A percentile compares a stretch with the other conserved stretches of the same genome.
These are phyloP conservation scores for Archilochus colubris DNA, from an alignment of 2,113 vertebrate genomes.

Conservation along the genomic window DNA sequence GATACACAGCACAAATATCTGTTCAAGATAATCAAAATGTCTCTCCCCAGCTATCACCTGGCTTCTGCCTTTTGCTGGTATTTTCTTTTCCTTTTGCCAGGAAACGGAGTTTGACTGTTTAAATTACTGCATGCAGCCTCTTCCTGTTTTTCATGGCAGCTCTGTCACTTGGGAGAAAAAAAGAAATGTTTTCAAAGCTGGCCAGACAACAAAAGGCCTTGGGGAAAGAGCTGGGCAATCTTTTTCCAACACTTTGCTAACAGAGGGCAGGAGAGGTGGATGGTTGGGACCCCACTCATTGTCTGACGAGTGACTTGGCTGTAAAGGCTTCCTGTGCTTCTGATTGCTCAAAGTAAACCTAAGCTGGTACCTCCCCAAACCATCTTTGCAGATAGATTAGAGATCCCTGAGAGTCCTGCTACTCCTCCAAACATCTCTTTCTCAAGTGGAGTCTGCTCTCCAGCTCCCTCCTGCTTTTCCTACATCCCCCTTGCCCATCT, in stretches of 20 bases:
- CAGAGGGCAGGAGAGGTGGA: background rate
- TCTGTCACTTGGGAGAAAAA: conserved; percentile 13
- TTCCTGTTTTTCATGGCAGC: conserved; percentile 75
- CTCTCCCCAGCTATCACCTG: background rate
- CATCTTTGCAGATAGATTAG: background rate
- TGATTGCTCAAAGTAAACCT: background rate
- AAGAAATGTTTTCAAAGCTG: conserved; percentile 40
- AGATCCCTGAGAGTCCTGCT: background rate
- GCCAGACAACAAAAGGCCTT: conserved; percentile 23
- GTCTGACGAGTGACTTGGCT: background rate
- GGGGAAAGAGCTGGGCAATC: conserved; percentile 21
- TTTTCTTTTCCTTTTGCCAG: conserved; percentile 72
- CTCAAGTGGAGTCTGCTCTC: background rate
- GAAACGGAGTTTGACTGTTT: conserved; percentile 65
- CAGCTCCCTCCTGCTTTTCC: background rate
- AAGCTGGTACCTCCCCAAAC: background rate
- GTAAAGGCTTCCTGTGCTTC: background rate
- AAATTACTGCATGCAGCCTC: conserved; percentile 59
- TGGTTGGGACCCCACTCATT: background rate
- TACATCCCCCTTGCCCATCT: background rate
- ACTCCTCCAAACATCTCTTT: background rate
- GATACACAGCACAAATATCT: conserved; percentile 32
- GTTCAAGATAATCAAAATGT: conserved; percentile 49
- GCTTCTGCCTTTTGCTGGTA: conserved; percentile 23
- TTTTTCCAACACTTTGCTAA: conserved; percentile 24